Evolutionary conservation across 2,113 vertebrate species (phyloP).

Genomic region (Porphyrio hochstetteri): DNA sequence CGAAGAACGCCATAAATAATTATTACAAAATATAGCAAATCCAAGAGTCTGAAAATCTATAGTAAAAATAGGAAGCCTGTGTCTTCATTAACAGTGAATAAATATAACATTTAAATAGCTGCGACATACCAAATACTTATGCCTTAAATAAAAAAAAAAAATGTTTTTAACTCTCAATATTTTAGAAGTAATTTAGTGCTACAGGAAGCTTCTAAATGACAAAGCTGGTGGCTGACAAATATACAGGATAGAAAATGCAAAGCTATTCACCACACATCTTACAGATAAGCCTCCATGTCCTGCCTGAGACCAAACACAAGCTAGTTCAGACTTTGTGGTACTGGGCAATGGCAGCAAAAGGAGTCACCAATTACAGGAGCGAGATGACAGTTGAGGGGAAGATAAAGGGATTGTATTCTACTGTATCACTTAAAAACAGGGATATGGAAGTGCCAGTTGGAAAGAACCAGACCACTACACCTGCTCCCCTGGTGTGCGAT

Average conservation of each 20-base stretch:
- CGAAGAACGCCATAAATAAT: neutral
- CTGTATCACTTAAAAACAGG: neutral
- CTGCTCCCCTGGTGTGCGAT: accelerated
- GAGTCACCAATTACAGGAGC: neutral
- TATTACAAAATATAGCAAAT: conserved; percentile 23
- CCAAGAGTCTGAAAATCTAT: neutral
- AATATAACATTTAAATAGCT: conserved; percentile 66
- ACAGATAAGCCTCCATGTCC: neutral
- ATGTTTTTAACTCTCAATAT: neutral
- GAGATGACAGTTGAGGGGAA: neutral
- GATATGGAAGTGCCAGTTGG: neutral
- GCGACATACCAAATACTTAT: neutral
- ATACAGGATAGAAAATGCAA: neutral
- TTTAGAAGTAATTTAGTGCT: conserved; percentile 14
- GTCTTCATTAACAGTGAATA: conserved; percentile 43
- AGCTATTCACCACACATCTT: neutral
- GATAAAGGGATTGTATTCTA: neutral
- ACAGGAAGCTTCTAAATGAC: conserved; percentile 29
- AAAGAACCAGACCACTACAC: neutral
- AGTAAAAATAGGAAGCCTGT: conserved; percentile 18
- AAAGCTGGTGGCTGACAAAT: conserved; percentile 8
- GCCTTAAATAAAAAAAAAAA: conserved; percentile 60
- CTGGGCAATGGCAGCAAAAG: neutral
- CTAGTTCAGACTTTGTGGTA: neutral
- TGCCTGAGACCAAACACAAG: neutral